Conservation (phyloP, 2,113 vertebrate species). For the Archilochus colubris region DNA sequence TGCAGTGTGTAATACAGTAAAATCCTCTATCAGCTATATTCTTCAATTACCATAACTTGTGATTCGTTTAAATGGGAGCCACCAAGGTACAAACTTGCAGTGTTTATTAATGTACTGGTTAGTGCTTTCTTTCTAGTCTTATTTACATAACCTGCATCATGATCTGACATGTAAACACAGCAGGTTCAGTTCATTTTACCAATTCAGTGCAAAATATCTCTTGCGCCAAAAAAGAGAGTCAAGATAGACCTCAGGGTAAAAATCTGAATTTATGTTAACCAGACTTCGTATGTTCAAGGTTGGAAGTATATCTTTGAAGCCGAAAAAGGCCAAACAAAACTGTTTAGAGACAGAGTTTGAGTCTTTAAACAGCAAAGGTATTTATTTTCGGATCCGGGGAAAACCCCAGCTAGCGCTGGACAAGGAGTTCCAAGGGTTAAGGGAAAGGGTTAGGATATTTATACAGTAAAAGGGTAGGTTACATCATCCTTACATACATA, state of each 20-base stretch:
- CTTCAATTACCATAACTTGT: neutral
- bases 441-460: too few species aligned
- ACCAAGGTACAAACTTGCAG: neutral
- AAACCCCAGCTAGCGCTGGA: too few species aligned
- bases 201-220: neutral
- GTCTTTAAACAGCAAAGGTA: too few species aligned
- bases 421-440: too few species aligned
- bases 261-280: neutral
- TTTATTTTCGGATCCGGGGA: too few species aligned
- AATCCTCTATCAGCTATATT: slow-evolving; percentile 1
- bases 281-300: neutral
- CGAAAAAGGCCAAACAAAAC: too few species aligned
- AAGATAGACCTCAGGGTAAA: neutral
- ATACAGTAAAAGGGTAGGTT: too few species aligned
- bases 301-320: neutral
- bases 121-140: neutral
- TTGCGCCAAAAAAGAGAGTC: neutral
- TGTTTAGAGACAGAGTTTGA: too few species aligned
- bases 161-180: neutral
- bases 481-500: too few species aligned
- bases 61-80: slow-evolving; percentile 26
- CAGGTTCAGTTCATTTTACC: slow-evolving; percentile 2
- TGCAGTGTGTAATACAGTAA: neutral
- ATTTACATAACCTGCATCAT: neutral
- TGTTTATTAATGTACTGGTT: slow-evolving; percentile 11